A percentile compares a stretch with the other conserved stretches of the same genome.
Conservation (phyloP, 2,888 invertebrate genomes). For the Habrosyne pyritoides region DNA sequence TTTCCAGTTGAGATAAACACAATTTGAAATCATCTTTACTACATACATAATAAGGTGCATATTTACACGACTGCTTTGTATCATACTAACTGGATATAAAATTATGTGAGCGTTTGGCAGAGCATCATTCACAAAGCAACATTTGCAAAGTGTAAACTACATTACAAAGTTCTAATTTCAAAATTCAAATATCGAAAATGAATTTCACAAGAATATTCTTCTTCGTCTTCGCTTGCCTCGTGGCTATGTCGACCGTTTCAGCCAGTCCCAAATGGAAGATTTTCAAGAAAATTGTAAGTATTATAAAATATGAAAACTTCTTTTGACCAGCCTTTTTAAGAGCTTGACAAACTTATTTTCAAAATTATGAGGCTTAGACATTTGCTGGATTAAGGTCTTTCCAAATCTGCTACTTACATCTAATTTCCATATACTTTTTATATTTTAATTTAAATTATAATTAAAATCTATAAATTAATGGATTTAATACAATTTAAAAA, state of each 20-base stretch:
- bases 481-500: too few species aligned
- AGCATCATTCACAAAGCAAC: constrained; percentile 1
- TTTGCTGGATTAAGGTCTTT: too few species aligned
- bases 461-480: too few species aligned
- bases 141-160: background rate
- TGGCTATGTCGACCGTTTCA: constrained; percentile 22
- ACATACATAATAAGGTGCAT: background rate
- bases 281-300: constrained; percentile 63
- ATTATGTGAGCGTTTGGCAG: background rate
- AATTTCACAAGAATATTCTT: constrained; percentile 24
- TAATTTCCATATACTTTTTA: too few species aligned
- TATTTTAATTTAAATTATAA: too few species aligned
- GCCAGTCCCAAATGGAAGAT: constrained; percentile 51
- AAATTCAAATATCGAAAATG: constrained; percentile 16
- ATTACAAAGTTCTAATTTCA: background rate
- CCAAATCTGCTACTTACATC: too few species aligned
- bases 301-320: too few species aligned
- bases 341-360: too few species aligned
- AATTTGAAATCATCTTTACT: background rate
- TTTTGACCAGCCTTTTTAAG: too few species aligned
- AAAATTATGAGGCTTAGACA: too few species aligned
- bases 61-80: background rate
- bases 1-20: background rate
- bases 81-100: background rate
- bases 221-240: constrained; percentile 20